These are phyloP conservation scores for Chaetogeoica ovagalla DNA, from an alignment of 2,888 invertebrate genomes.

Conservation along the genomic window DNA sequence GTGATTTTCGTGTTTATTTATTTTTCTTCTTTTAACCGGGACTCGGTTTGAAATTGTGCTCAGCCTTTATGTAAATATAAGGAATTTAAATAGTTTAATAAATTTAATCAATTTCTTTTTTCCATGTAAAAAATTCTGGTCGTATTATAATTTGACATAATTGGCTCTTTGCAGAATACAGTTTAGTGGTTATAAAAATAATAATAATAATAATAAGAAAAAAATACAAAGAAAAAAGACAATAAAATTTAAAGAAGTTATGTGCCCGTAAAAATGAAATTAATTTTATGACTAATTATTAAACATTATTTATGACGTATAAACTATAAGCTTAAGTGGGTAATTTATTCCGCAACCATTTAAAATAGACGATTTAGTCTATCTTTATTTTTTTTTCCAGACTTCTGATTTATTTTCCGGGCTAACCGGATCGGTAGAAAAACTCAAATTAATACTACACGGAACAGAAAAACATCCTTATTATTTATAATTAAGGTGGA, in stretches of 20 bases:
- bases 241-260: not conserved
- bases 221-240: not conserved
- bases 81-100: no score
- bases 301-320: conserved; percentile 5
- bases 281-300: conserved; percentile 20
- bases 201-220: not conserved
- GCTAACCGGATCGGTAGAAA: conserved; percentile 23
- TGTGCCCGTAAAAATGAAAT: not conserved
- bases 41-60: no score
- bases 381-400: conserved; percentile 24
- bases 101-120: no score
- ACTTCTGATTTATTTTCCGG: conserved; percentile 20
- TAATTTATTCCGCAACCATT: not conserved
- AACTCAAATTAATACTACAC: conserved; percentile 34
- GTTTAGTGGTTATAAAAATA: no score
- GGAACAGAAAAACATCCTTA: conserved; percentile 33
- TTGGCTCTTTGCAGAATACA: no score
- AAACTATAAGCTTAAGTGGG: not conserved
- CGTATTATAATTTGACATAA: no score
- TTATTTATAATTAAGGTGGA: not conserved
- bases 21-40: no score
- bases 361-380: not conserved
- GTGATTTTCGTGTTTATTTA: no score
- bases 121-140: no score
- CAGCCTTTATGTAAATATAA: no score